Base-by-base conservation (phyloP, 2,113 vertebrate species). In the Notiomystis cincta region DNA sequence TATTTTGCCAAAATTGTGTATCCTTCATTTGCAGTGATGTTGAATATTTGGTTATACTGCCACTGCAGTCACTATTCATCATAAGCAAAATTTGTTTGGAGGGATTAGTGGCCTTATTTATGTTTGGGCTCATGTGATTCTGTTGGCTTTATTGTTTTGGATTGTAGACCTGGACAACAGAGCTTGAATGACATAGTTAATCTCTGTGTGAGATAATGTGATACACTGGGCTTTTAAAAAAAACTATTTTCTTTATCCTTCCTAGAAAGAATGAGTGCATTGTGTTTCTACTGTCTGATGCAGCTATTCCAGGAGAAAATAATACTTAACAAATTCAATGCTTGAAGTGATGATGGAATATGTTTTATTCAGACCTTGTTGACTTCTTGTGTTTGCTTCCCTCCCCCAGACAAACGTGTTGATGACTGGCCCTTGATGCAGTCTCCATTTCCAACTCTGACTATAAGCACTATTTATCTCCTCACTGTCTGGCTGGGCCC, bases 381-480 rank as follows among this genome's bases (percentile, higher is more conserved):
- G 69, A 82, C 56, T 88, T 5, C 48, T 61, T 62, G n/a, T 91
- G 54, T 89, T 95, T 97, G 62, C 87, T 96, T 89, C 83, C 94
- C 24, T 95, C 48, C 73, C n/a, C 10, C 95, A 99, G 99, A 99
- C 98, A 99, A 99, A 89, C 99, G 99, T 22, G 99, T 99, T 93
- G 98, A 99, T 97, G 98, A 99, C 82, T 99, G 99, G 99, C 98
- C 99, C 40, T 96, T 99, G 96, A 99, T 99, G 99, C 98, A 99
- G 93, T 99, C 99, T 91, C 99, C 99, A 2, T 98, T 98, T 82
- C 99, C 99, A 71, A 99, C 99, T 0, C 97, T 99, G 96, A 98
- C 98, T 87, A 99, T 99, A 98, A 99, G 99, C 97, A 98, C 98
- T 56, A 98, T 99, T 80, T 99, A 99, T 96, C 98, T 99, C 84